Base-by-base conservation (phyloP, 2,113 vertebrate species). In the Abramis brama region DNA sequence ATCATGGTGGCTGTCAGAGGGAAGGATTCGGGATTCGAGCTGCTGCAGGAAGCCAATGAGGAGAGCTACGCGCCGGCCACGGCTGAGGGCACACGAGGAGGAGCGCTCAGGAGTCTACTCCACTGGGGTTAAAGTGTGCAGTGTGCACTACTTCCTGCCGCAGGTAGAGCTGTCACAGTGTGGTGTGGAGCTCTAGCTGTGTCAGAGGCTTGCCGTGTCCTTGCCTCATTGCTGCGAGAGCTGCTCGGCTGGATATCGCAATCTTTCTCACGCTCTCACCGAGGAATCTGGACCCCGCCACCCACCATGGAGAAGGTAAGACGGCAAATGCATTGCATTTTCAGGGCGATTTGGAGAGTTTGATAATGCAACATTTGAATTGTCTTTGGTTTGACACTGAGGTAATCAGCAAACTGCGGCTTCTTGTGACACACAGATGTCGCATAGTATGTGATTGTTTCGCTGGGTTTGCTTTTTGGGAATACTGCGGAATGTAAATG, bases 271-370 rank as follows among this genome's bases (percentile, higher is more conserved):
- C 19, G 10, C 70, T 17, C 9, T 13, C 78, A 27, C 78, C 8
- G 82, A 87, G 85, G 77, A 85, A 70, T 50, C 68, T 23, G 86
- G 84, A 81, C 75, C 83, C 81, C 82, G 85, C 78, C 82, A 39
- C 79, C 79, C 45, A 86, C 91, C 89, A 96, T 96, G 95, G 94
- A 96, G 90, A 95, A 95, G 94, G 95, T 96, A 93, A 91, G 91
- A 10, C 21, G n/a, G 75, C 73, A 45, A 45, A 12, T 25, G 7
- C 10, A 6, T 25, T n/a, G 27, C 0, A 39, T 39, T 39, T 79
- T 50, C 8, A 36, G 64, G 15, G 33, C 9, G 39, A n/a, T 74
- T 75, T 47, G 5, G 45, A 27, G 19, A 12, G 36, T 39, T 71
- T 0, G 4, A 71, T 23, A 6, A 21, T 43, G 68, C 27, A 9